Conservation (phyloP, 2,797 vertebrate genomes). For the Cetoscarus ocellatus region DNA sequence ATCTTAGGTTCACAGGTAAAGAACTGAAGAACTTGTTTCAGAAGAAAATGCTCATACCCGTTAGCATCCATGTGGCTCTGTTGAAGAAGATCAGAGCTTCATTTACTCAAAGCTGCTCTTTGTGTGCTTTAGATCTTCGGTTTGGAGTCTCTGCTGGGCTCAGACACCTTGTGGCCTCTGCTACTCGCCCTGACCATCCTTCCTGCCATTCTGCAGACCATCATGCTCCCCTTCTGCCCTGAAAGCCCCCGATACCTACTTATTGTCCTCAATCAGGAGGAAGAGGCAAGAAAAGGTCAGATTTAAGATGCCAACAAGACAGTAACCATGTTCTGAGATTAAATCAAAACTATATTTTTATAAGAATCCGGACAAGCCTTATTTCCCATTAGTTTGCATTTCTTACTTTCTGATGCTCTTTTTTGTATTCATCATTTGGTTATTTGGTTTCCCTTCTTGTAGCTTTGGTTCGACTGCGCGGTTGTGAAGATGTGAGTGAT, state of each 20-base stretch:
- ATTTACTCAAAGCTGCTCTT: neutral
- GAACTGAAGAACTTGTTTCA: no score
- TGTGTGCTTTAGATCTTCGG: constrained; percentile 86
- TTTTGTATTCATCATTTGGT: neutral
- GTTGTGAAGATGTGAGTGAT: constrained; percentile 83
- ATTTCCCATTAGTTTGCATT: constrained; percentile 13
- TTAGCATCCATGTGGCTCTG: no score
- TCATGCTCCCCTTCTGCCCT: constrained; percentile 88
- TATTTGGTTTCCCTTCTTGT: constrained; percentile 1
- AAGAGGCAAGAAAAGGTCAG: constrained; percentile 88
- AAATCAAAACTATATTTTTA: neutral
- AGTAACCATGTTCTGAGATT: constrained; percentile 30
- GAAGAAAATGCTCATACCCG: no score
- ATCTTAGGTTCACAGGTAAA: no score
- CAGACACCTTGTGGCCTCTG: constrained; percentile 86
- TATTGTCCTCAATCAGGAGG: constrained; percentile 89
- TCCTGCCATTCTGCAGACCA: constrained; percentile 86
- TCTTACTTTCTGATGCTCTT: constrained; percentile 4
- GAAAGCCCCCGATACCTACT: constrained; percentile 94
- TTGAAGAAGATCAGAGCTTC: neutral
- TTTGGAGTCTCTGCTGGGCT: constrained; percentile 88
- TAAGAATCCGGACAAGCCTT: neutral
- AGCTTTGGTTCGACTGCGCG: constrained; percentile 91
- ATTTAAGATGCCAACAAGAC: constrained; percentile 6
- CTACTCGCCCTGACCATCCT: constrained; percentile 87